These are phyloP conservation scores for Caenorhabditis latens DNA, from an alignment of 1,140 invertebrate species.

Conservation along the genomic window DNA sequence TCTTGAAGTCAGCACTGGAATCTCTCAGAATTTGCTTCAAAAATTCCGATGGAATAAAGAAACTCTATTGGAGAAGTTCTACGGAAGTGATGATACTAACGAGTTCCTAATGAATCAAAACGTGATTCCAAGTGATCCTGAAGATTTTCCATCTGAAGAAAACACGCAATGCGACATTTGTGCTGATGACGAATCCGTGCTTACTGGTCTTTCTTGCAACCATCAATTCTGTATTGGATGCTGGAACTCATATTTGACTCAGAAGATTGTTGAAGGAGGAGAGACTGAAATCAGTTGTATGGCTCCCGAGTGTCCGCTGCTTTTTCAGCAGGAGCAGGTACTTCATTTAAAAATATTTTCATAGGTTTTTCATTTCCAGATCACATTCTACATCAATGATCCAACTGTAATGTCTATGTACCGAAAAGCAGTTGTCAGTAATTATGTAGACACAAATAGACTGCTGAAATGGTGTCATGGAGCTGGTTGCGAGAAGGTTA, in stretches of 20 bases:
- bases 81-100: too few relatives aligned
- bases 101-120: too few relatives aligned
- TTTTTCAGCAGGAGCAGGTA: conserved; percentile 14
- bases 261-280: background rate
- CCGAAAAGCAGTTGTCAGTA: conserved; percentile 97
- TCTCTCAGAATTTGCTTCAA: too few relatives aligned
- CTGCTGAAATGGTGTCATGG: conserved; percentile 96
- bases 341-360: too few relatives aligned
- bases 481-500: conserved; percentile 93
- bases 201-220: background rate
- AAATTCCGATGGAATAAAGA: too few relatives aligned
- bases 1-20: too few relatives aligned
- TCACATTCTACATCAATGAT: background rate
- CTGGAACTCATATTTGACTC: background rate
- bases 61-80: too few relatives aligned
- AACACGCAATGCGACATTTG: too few relatives aligned
- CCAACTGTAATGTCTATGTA: conserved; percentile 81
- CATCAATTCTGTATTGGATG: background rate
- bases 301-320: background rate
- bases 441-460: conserved; percentile 96
- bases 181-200: too few relatives aligned
- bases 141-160: too few relatives aligned
- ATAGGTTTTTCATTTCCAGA: background rate
- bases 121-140: too few relatives aligned
- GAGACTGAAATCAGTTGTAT: conserved; percentile 12